Base-by-base conservation (phyloP, 1,140 invertebrate genomes). In the Helicorthomorpha holstii region DNA sequence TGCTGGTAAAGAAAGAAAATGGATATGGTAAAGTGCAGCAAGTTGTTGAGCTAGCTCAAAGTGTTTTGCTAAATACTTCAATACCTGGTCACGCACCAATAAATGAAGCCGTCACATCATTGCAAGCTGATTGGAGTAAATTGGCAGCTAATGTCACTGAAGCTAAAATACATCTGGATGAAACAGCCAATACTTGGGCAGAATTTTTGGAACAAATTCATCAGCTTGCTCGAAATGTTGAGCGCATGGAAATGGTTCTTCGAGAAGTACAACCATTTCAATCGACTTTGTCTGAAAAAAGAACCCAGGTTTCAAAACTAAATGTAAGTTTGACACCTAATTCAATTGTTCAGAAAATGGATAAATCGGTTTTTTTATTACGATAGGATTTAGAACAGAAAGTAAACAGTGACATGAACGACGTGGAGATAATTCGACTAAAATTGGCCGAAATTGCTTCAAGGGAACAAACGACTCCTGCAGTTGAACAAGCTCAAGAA, bases 61-160 rank as follows among this genome's bases (percentile, higher is more conserved):
- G 79, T 58, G 87, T 95, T n/a, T 65, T 95, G 53, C 86, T 87
- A 0, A 93, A 93, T 60, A 96, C 91, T 0, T 83, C 89, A 2
- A 82, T 89, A 1, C 64, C 75, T 44, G 92, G 91, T 1, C 88
- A 95, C 60, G 79, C 82, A 56, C 73, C 76, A 7, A 89, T 95
- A 46, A 91, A 92, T 59, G 80, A 84, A 55, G 77, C 80, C 22
- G 69, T 95, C 19, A 77, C 82, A 14, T 76, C 80, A 49, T 68
- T 95, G 46, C 90, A 95, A 72, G 84, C 89, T 61, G 80, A 88
- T 58, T 94, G 89, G 84, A 90, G 88, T 48, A 74, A 76, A 2
- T 67, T 94, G 26, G 81, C 86, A 1, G 78, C 85, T 0, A 83
- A 84, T 63, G 89, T 95, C 77, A 78, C 89, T 48, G 87, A 93